These are phyloP conservation scores for Pterophyllum scalare DNA, from an alignment of 2,113 vertebrate species.

Conservation along the genomic window DNA sequence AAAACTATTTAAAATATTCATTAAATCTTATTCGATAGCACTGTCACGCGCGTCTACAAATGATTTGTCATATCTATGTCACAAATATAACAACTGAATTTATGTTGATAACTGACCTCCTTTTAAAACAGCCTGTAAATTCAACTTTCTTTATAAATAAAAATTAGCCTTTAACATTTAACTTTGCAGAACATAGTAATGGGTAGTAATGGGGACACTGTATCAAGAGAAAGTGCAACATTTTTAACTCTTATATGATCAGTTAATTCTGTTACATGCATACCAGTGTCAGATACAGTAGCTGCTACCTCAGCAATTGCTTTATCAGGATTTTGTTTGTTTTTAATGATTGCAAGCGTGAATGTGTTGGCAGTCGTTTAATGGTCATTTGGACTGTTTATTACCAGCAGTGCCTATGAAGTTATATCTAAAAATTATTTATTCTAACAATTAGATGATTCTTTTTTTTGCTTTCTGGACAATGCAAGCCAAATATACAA, in stretches of 20 bases:
- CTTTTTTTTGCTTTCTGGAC: background rate
- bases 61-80: background rate
- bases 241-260: background rate
- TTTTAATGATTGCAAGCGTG: background rate
- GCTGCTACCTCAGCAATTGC: background rate
- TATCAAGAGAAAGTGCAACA: background rate
- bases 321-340: background rate
- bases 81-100: background rate
- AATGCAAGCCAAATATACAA: background rate
- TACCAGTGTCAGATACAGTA: background rate
- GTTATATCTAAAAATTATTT: background rate
- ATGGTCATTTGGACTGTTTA: background rate
- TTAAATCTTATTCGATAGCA: background rate
- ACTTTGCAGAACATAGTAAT: background rate
- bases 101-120: background rate
- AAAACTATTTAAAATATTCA: background rate
- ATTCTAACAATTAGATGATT: background rate
- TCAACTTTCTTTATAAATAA: too few relatives aligned
- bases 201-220: background rate
- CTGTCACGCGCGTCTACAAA: background rate
- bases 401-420: background rate
- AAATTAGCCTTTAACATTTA: background rate
- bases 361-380: background rate
- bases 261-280: background rate
- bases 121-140: constrained; percentile 17